Evolutionary conservation across 2,113 vertebrate genomes (phyloP).

Genomic region (Psammodynastes pulverulentus): DNA sequence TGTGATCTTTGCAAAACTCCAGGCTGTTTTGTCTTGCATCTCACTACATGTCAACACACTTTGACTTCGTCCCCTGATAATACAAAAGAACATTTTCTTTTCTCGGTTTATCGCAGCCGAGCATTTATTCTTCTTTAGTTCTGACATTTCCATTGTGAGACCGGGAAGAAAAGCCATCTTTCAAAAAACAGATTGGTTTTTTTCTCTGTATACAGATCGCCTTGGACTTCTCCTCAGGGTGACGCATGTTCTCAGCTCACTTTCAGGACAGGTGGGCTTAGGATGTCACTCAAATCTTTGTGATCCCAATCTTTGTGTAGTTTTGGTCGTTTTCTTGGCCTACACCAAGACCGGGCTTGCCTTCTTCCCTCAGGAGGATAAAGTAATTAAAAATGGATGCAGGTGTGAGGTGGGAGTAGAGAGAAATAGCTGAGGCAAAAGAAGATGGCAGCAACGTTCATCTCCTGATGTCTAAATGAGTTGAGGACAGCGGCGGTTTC

Average conservation of each 20-base stretch:
- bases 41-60: conserved; percentile 60
- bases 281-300: neutral
- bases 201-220: neutral
- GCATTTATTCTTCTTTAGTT: conserved; percentile 57
- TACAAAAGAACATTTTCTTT: conserved; percentile 55
- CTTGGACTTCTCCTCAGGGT: conserved; percentile 53
- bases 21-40: conserved; percentile 59
- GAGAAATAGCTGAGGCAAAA: neutral
- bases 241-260: conserved; percentile 34
- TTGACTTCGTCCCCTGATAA: conserved; percentile 56
- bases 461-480: neutral
- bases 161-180: conserved; percentile 54
- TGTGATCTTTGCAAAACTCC: conserved; percentile 50
- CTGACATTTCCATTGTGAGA: conserved; percentile 54
- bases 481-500: no score
- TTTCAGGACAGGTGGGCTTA: conserved; percentile 52
- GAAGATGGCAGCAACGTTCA: neutral
- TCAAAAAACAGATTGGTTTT: conserved; percentile 53
- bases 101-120: conserved; percentile 49
- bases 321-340: conserved; percentile 37
- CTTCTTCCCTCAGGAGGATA: conserved; percentile 16
- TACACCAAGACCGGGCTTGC: conserved; percentile 17
- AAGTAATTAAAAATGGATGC: neutral
- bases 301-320: conserved; percentile 15
- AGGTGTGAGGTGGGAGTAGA: neutral